Evolutionary conservation across 1,140 invertebrate genomes (phyloP).

Genomic region (Drosophila navojoa): DNA sequence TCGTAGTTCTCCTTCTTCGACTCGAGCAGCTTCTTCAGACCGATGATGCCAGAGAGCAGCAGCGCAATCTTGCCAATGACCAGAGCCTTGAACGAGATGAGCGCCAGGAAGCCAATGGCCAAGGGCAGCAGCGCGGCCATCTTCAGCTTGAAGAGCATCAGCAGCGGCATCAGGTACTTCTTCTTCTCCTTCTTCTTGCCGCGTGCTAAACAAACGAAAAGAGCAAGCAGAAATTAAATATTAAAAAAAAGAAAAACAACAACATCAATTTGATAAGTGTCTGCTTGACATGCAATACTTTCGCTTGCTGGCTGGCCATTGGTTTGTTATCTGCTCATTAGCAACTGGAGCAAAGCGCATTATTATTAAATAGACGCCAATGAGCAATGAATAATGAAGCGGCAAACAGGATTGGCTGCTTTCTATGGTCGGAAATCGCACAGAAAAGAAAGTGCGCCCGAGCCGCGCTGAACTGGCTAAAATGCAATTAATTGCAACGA

Average conservation of each 20-base stretch:
- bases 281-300: conserved; percentile 60
- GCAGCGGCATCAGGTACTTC: conserved; percentile 89
- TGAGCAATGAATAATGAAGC: neutral
- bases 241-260: neutral
- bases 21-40: conserved; percentile 90
- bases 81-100: conserved; percentile 93
- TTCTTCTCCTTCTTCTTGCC: conserved; percentile 90
- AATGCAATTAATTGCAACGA: conserved; percentile 69
- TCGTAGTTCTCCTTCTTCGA: conserved; percentile 90
- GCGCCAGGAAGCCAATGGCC: conserved; percentile 89
- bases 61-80: conserved; percentile 92
- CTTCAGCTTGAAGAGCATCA: conserved; percentile 91
- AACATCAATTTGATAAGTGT: conserved; percentile 6
- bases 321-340: conserved; percentile 62
- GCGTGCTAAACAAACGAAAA: conserved; percentile 85
- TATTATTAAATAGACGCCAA: conserved; percentile 49
- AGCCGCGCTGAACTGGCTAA: conserved; percentile 65
- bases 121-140: conserved; percentile 90
- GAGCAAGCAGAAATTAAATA: no score
- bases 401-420: conserved; percentile 73
- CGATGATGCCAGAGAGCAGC: conserved; percentile 90
- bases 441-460: conserved; percentile 74
- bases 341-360: conserved; percentile 68
- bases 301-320: conserved; percentile 52
- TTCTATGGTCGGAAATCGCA: conserved; percentile 72